A percentile compares a stretch with the other conserved stretches of the same genome.
phyloP scores from a whole-genome alignment of 2,888 invertebrate species.

The Notodonta ziczac region DNA sequence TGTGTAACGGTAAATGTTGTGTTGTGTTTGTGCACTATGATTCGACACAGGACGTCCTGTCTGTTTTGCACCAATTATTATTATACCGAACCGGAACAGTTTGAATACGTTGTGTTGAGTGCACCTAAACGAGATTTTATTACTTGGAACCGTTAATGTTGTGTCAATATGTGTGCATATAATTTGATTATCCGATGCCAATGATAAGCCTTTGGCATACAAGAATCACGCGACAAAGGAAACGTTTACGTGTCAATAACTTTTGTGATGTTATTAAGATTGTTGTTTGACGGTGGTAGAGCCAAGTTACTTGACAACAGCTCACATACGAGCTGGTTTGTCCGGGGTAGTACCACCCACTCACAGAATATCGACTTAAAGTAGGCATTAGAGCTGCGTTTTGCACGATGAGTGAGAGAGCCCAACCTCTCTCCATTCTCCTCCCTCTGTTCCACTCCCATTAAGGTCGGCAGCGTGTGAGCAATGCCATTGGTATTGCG shows the following conservation, averaged over 20 bases:
- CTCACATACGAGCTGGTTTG: too few species aligned
- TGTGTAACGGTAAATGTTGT: slow-evolving; percentile 39
- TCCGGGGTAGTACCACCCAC: too few species aligned
- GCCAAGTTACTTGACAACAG: too few species aligned
- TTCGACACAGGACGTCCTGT: slow-evolving; percentile 83
- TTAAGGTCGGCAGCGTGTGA: too few species aligned
- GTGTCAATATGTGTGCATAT: slow-evolving; percentile 9
- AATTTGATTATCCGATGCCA: slow-evolving; percentile 5
- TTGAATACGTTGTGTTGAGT: slow-evolving; percentile 57
- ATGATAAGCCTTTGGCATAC: not conserved
- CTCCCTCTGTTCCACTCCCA: too few species aligned
- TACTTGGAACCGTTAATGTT: slow-evolving; percentile 18
- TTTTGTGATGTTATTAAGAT: not conserved
- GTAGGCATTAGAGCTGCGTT: too few species aligned
- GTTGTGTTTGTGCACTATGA: slow-evolving; percentile 53
- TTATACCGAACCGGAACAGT: slow-evolving; percentile 73
- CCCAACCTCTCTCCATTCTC: too few species aligned
- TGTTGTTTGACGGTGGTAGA: too few species aligned
- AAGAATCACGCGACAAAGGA: not conserved
- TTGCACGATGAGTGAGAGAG: too few species aligned
- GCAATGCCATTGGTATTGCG: too few species aligned
- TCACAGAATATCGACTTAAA: too few species aligned
- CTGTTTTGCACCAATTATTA: slow-evolving; percentile 81
- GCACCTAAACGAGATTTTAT: slow-evolving; percentile 26
- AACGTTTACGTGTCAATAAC: not conserved